A percentile compares a stretch with the other conserved stretches of the same genome.
phyloP scores from a whole-genome alignment of 1,140 invertebrate genomes.

The Phenacoccus solenopsis region DNA sequence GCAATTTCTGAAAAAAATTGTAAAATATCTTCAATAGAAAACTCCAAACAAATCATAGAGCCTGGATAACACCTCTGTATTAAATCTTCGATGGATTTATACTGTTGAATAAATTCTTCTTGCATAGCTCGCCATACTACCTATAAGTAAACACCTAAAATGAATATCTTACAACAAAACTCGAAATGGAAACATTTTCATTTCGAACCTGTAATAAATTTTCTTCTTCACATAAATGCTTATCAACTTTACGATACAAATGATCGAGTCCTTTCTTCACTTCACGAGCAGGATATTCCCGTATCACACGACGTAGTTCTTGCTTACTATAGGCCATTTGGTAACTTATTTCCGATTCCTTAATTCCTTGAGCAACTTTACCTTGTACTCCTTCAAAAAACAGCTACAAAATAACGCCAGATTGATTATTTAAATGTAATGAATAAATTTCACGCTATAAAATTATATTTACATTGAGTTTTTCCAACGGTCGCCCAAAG shows the following conservation, averaged over 20 bases:
- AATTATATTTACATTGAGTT: constrained; percentile 71
- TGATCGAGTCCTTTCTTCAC: constrained; percentile 92
- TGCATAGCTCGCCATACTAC: constrained; percentile 99
- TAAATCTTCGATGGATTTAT: constrained; percentile 84
- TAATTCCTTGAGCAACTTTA: constrained; percentile 82
- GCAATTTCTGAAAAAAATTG: constrained; percentile 97
- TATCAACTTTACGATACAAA: constrained; percentile 93
- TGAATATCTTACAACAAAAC: background rate
- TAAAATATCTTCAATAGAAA: constrained; percentile 91
- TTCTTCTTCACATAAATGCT: constrained; percentile 90
- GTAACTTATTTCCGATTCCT: constrained; percentile 94
- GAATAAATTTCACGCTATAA: background rate
- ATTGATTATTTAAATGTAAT: constrained; percentile 8
- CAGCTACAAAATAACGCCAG: constrained; percentile 44
- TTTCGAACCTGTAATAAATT: constrained; percentile 70
- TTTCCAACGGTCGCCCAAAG: constrained; percentile 89
- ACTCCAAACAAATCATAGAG: constrained; percentile 86
- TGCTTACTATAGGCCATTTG: constrained; percentile 95
- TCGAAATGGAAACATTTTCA: background rate
- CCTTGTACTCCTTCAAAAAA: constrained; percentile 92
- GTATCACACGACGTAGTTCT: constrained; percentile 88
- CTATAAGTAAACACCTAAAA: constrained; percentile 35
- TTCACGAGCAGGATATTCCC: constrained; percentile 87
- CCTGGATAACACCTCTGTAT: constrained; percentile 95
- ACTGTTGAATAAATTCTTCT: constrained; percentile 95